These are phyloP conservation scores for Mercenaria mercenaria DNA, from an alignment of 1,140 invertebrate genomes.

Conservation along the genomic window DNA sequence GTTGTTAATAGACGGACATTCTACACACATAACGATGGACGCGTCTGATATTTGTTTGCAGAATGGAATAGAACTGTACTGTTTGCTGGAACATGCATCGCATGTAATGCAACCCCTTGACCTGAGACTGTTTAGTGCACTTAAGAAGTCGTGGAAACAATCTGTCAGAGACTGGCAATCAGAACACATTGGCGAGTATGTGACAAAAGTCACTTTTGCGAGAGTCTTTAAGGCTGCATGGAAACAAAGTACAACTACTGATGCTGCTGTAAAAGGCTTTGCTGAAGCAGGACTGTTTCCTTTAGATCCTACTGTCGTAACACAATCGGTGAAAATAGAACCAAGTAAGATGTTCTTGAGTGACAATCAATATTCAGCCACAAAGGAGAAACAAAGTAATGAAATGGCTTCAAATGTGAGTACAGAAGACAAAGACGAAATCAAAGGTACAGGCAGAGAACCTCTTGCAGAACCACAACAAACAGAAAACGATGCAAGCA, in stretches of 20 bases:
- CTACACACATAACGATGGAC: no score
- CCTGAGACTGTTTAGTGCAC: not conserved
- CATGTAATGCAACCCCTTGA: conserved; percentile 40
- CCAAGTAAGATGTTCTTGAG: not conserved
- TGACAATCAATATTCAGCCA: no score
- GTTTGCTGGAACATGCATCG: no score
- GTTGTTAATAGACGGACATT: no score
- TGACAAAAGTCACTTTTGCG: conserved; percentile 1
- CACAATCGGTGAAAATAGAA: not conserved
- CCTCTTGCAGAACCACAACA: no score
- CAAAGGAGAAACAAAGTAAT: no score
- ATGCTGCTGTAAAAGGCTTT: not conserved
- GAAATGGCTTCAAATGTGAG: no score
- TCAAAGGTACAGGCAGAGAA: no score
- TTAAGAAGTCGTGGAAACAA: conserved; percentile 7
- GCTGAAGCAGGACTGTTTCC: not conserved
- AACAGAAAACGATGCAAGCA: no score
- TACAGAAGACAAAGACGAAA: no score
- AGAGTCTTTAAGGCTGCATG: not conserved
- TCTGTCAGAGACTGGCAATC: conserved; percentile 28
- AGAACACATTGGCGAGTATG: conserved; percentile 15
- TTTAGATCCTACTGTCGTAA: not conserved
- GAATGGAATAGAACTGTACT: conserved; percentile 40
- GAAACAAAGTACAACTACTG: not conserved
- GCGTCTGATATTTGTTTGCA: conserved; percentile 3